Evolutionary conservation across 1,140 invertebrate species (phyloP).

Genomic region (Psilanteris sp.): DNA sequence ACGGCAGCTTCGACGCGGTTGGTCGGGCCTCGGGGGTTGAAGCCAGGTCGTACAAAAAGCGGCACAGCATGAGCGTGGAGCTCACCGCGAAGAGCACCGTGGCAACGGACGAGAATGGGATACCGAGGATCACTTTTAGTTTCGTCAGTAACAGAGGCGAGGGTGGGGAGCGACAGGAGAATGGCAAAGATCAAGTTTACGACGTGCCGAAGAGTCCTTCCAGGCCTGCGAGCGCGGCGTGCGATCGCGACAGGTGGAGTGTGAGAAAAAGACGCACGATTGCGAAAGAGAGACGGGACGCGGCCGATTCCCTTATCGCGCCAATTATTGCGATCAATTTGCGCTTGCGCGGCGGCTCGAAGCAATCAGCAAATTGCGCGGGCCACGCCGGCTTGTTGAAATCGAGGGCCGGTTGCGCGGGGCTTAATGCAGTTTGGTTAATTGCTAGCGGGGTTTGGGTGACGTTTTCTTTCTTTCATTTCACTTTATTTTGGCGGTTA

Average conservation of each 20-base stretch:
- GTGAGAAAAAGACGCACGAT: conserved; percentile 11
- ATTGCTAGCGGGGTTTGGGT: too few species aligned
- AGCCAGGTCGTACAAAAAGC: too few species aligned
- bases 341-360: too few species aligned
- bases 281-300: background rate
- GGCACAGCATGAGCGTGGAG: conserved; percentile 72
- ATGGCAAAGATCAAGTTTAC: conserved; percentile 48
- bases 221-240: conserved; percentile 9
- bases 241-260: conserved; percentile 32
- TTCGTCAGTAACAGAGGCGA: conserved; percentile 63
- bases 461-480: too few species aligned
- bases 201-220: conserved; percentile 47
- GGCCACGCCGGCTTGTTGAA: too few species aligned
- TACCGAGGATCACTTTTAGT: conserved; percentile 75
- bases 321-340: too few species aligned
- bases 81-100: conserved; percentile 70
- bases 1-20: too few species aligned
- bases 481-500: too few species aligned
- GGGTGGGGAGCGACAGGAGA: conserved; percentile 39
- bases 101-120: conserved; percentile 68
- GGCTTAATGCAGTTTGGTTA: too few species aligned
- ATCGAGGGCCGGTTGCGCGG: too few species aligned
- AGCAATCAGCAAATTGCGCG: too few species aligned
- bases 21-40: background rate
- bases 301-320: too few species aligned